A percentile compares a stretch with the other conserved stretches of the same genome.
phyloP scores from a whole-genome alignment of 2,888 invertebrate species.

The Liopterus haemorrhoidalis region DNA sequence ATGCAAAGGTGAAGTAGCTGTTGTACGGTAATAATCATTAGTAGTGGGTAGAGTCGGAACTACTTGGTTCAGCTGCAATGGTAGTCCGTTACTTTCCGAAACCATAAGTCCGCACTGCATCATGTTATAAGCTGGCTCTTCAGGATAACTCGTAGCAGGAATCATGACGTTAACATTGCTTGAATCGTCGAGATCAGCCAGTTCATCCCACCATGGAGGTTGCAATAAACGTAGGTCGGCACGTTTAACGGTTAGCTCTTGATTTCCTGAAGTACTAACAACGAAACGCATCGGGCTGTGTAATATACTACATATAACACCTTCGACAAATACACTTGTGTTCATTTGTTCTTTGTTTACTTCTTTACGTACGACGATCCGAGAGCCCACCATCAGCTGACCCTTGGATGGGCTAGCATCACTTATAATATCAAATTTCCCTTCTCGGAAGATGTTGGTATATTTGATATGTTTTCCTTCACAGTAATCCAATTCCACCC shows the following conservation, averaged over 20 bases:
- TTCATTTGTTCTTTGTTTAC: constrained; percentile 51
- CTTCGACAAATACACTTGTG: constrained; percentile 76
- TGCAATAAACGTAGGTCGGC: constrained; percentile 84
- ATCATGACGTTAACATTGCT: constrained; percentile 7
- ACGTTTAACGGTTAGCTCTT: constrained; percentile 69
- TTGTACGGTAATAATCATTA: constrained; percentile 50
- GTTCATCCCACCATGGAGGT: constrained; percentile 96
- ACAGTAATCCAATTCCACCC: constrained; percentile 75
- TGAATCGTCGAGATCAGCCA: constrained; percentile 57
- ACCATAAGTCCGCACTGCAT: constrained; percentile 11
- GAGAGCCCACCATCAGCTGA: constrained; percentile 71
- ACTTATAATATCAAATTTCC: constrained; percentile 82
- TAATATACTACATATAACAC: constrained; percentile 67
- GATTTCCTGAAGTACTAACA: constrained; percentile 53
- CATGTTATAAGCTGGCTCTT: constrained; percentile 20
- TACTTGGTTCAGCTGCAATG: constrained; percentile 40
- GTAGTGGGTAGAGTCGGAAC: constrained; percentile 40
- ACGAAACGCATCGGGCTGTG: constrained; percentile 63
- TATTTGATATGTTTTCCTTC: constrained; percentile 65
- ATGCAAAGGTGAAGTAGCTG: constrained; percentile 56
- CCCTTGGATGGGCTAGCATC: constrained; percentile 85
- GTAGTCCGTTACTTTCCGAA: constrained; percentile 25
- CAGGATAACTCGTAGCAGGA: constrained; percentile 8
- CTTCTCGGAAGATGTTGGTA: constrained; percentile 69
- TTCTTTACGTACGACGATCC: constrained; percentile 72